These are phyloP conservation scores for Toxotes lorentzi DNA, from an alignment of 2,797 vertebrate species.

Conservation along the genomic window DNA sequence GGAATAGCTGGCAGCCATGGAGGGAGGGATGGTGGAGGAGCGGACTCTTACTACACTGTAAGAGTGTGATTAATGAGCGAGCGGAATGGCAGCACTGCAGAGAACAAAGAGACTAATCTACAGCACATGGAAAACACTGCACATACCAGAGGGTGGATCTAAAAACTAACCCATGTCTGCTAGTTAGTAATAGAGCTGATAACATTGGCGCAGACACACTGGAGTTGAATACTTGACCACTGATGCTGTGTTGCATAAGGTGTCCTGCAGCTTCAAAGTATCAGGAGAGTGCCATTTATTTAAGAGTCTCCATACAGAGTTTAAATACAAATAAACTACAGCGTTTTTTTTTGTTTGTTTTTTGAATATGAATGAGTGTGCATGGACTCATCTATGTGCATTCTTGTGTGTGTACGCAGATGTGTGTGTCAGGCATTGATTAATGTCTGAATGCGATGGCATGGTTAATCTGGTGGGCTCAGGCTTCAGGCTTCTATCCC, in stretches of 20 bases:
- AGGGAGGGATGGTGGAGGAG: constrained; percentile 54
- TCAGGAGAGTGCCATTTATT: constrained; percentile 4
- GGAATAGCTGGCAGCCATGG: constrained; percentile 57
- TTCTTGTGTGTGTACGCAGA: constrained; percentile 23
- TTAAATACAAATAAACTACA: constrained; percentile 7
- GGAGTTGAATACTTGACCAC: constrained; percentile 42
- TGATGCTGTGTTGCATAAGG: constrained; percentile 52
- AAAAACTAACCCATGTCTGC: constrained; percentile 57
- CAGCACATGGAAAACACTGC: constrained; percentile 76
- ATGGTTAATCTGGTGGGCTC: constrained; percentile 66
- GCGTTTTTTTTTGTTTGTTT: too few relatives aligned
- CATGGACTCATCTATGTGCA: background rate
- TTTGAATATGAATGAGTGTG: background rate
- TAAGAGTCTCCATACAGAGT: background rate
- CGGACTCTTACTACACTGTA: constrained; percentile 66
- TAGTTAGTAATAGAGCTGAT: constrained; percentile 28
- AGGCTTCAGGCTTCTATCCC: constrained; percentile 36
- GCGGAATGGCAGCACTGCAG: constrained; percentile 73
- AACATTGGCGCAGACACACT: constrained; percentile 14
- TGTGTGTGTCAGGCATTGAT: constrained; percentile 52
- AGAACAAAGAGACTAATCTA: constrained; percentile 81
- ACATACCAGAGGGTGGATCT: constrained; percentile 61
- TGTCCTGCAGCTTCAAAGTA: constrained; percentile 27
- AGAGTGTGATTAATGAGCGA: constrained; percentile 80
- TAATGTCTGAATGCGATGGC: constrained; percentile 45